Conservation (phyloP, 2,888 invertebrate genomes). For the Gymnocheta viridis region DNA sequence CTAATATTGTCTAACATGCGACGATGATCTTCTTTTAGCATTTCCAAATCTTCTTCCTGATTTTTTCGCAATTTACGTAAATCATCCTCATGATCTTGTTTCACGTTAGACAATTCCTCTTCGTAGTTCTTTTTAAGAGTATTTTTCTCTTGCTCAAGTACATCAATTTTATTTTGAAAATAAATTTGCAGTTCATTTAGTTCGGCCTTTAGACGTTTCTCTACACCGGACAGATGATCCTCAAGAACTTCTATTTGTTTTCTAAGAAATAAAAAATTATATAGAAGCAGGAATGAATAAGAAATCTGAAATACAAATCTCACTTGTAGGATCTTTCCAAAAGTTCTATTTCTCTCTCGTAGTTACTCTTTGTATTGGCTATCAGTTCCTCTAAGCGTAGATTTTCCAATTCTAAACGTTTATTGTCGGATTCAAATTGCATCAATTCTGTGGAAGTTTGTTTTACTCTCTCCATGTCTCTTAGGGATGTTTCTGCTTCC, state of each 20-base stretch:
- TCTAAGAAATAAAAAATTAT: slow-evolving; percentile 67
- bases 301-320: slow-evolving; percentile 38
- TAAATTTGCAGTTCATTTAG: slow-evolving; percentile 75
- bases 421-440: slow-evolving; percentile 78
- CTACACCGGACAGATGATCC: slow-evolving; percentile 76
- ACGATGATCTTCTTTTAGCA: slow-evolving; percentile 75
- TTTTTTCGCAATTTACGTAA: slow-evolving; percentile 76
- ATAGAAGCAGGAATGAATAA: background rate
- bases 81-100: slow-evolving; percentile 78
- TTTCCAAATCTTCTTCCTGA: slow-evolving; percentile 78
- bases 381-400: slow-evolving; percentile 80
- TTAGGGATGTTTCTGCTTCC: background rate
- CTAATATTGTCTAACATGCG: slow-evolving; percentile 79
- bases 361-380: slow-evolving; percentile 80
- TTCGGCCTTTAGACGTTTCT: slow-evolving; percentile 78
- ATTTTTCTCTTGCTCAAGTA: slow-evolving; percentile 73
- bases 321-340: slow-evolving; percentile 81
- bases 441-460: slow-evolving; percentile 69
- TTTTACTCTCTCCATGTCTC: slow-evolving; percentile 24
- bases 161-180: slow-evolving; percentile 76
- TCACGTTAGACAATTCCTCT: slow-evolving; percentile 73
- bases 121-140: slow-evolving; percentile 74
- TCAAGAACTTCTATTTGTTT: slow-evolving; percentile 80
- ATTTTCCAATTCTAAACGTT: slow-evolving; percentile 80
- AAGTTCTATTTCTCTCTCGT: slow-evolving; percentile 81